phyloP scores from a whole-genome alignment of 2,888 invertebrate genomes.

The Cactoblastis cactorum region DNA sequence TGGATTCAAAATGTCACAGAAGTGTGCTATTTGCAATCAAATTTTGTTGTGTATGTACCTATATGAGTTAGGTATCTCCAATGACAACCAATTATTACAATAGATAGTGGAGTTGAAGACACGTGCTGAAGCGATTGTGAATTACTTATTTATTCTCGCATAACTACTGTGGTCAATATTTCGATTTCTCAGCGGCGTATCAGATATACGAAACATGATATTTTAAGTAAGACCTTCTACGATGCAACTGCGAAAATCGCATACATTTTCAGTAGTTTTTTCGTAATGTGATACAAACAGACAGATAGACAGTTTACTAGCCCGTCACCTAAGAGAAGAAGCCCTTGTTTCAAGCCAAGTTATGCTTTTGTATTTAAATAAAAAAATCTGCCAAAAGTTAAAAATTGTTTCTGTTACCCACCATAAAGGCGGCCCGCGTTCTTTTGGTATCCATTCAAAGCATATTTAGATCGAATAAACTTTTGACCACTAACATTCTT shows the following conservation, averaged over 20 bases:
- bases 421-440: neutral
- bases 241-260: too few relatives aligned
- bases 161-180: too few relatives aligned
- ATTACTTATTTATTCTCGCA: neutral
- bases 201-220: too few relatives aligned
- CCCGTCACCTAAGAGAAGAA: too few relatives aligned
- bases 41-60: slow-evolving; percentile 45
- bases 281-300: too few relatives aligned
- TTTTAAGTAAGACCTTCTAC: too few relatives aligned
- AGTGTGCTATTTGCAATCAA: slow-evolving; percentile 46
- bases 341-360: too few relatives aligned
- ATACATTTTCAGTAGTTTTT: too few relatives aligned
- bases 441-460: slow-evolving; percentile 11
- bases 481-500: neutral
- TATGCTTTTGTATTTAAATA: neutral
- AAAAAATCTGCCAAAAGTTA: neutral
- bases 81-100: slow-evolving; percentile 47
- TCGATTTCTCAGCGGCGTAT: too few relatives aligned
- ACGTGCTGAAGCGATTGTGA: slow-evolving; percentile 19
- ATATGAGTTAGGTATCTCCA: slow-evolving; percentile 44
- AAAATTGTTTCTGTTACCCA: neutral
- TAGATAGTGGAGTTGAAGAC: slow-evolving; percentile 16
- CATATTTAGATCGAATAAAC: slow-evolving; percentile 4
- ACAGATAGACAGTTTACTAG: too few relatives aligned
- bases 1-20: slow-evolving; percentile 18